Evolutionary conservation across 1,140 invertebrate genomes (phyloP).

Genomic region (Lordiphosa stackelbergi): DNA sequence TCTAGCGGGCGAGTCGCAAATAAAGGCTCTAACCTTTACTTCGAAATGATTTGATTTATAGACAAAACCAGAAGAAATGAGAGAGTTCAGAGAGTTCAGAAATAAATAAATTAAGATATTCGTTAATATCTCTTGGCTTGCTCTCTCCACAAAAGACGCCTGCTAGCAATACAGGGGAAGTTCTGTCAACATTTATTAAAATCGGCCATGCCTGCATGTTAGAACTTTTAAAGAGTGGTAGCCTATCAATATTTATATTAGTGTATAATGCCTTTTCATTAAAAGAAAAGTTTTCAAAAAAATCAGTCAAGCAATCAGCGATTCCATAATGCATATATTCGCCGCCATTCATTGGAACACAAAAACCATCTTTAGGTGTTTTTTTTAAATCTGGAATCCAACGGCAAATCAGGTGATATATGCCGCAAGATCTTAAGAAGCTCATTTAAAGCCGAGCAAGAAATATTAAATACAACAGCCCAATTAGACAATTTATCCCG

Average conservation of each 20-base stretch:
- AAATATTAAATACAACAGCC: no score
- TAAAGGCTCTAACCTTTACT: constrained; percentile 14
- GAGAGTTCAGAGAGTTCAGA: constrained; percentile 6
- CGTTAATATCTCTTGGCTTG: constrained; percentile 1
- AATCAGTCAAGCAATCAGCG: constrained; percentile 3
- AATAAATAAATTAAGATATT: constrained; percentile 12
- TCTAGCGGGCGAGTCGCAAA: no score
- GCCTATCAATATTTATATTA: constrained; percentile 18
- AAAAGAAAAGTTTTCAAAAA: constrained; percentile 9
- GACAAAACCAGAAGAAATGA: constrained; percentile 2
- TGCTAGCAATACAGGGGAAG: constrained; percentile 8
- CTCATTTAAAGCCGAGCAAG: no score
- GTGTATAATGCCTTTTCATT: constrained; percentile 2
- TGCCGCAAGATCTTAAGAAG: neutral
- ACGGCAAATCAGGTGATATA: constrained; percentile 6
- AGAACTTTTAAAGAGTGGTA: constrained; percentile 13
- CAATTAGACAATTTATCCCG: neutral
- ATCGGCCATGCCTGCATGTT: constrained; percentile 11
- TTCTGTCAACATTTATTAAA: constrained; percentile 13
- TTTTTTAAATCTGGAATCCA: constrained; percentile 8
- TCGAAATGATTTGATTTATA: constrained; percentile 8
- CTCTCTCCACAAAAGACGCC: constrained; percentile 4
- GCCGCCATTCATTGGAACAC: constrained; percentile 7
- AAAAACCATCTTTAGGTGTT: constrained; percentile 3
- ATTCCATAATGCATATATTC: constrained; percentile 14